phyloP scores from a whole-genome alignment of 2,113 vertebrate species.

The Cynopterus brachyotis region DNA sequence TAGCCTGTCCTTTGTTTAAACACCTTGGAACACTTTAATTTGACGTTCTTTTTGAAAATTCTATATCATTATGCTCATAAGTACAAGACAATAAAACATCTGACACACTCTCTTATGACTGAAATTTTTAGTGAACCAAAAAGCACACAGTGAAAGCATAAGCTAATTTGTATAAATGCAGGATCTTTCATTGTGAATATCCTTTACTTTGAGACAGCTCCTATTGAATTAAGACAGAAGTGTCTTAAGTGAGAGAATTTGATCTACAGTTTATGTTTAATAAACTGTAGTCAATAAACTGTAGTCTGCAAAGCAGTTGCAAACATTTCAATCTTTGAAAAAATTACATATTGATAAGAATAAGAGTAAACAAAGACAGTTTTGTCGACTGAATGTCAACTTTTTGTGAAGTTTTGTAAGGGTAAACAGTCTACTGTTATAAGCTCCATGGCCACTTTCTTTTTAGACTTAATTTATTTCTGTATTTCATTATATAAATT shows the following conservation, averaged over 20 bases:
- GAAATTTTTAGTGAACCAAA: neutral
- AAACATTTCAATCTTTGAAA: neutral
- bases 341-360: neutral
- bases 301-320: neutral
- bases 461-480: neutral
- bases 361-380: neutral
- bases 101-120: neutral
- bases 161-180: neutral
- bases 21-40: neutral
- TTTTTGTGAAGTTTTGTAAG: neutral
- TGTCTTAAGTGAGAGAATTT: neutral
- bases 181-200: neutral
- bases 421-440: neutral
- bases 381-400: neutral
- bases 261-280: neutral
- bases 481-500: neutral
- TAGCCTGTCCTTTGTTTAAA: constrained; percentile 10
- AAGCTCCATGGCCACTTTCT: neutral
- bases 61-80: neutral
- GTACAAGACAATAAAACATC: neutral
- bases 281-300: neutral
- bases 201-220: neutral
- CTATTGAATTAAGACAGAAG: neutral
- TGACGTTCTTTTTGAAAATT: neutral
- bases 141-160: neutral